Percentiles rank a stretch among this genome's conserved stretches.
phyloP scores from a whole-genome alignment of 2,888 invertebrate species.

The Anagyrus pseudococci region DNA sequence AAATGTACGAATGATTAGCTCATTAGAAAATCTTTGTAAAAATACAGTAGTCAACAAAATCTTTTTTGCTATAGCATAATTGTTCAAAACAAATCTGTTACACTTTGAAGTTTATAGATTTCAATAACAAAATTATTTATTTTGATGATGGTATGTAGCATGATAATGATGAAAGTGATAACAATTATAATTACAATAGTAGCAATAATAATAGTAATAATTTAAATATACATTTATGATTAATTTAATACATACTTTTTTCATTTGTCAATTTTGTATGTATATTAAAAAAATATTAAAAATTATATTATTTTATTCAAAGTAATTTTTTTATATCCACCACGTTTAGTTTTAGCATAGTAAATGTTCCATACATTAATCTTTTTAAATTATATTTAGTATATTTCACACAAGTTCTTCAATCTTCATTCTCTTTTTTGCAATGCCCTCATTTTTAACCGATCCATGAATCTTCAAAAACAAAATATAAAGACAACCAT shows the following conservation, averaged over 20 bases:
- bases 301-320: slow-evolving; percentile 21
- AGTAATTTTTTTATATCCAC: slow-evolving; percentile 25
- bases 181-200: slow-evolving; percentile 16
- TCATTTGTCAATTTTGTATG: slow-evolving; percentile 24
- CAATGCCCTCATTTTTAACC: slow-evolving; percentile 16
- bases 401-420: no score
- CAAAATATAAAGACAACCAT: slow-evolving; percentile 12
- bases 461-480: slow-evolving; percentile 16
- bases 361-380: no score
- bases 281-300: slow-evolving; percentile 21
- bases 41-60: slow-evolving; percentile 9
- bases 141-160: slow-evolving; percentile 10
- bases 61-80: not conserved
- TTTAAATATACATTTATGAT: slow-evolving; percentile 26
- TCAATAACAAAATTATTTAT: slow-evolving; percentile 14
- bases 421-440: slow-evolving; percentile 18
- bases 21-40: slow-evolving; percentile 3
- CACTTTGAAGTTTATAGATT: slow-evolving; percentile 9
- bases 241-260: slow-evolving; percentile 23
- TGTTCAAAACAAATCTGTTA: slow-evolving; percentile 11
- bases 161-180: not conserved
- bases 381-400: no score
- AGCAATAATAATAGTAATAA: slow-evolving; percentile 24
- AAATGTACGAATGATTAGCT: no score
- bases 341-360: no score